A percentile compares a stretch with the other conserved stretches of the same genome.
phyloP scores from a whole-genome alignment of 2,113 vertebrate genomes.

The Festucalex cinctus region DNA sequence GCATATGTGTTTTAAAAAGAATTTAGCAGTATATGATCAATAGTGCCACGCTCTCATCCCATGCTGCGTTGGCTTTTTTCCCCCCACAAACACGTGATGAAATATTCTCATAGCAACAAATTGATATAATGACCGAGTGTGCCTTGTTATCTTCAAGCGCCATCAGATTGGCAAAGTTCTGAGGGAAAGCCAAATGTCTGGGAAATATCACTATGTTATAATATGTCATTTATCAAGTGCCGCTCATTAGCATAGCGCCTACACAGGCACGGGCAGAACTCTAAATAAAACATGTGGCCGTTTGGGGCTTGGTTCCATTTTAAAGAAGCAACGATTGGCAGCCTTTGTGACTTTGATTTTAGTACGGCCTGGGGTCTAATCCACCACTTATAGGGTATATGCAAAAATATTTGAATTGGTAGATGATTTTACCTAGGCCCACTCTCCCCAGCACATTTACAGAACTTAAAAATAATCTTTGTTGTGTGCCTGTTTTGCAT shows the following conservation, averaged over 20 bases:
- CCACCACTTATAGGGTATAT: conserved; percentile 13
- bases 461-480: not conserved
- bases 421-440: too few relatives aligned
- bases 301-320: conserved; percentile 57
- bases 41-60: conserved; percentile 63
- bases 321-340: conserved; percentile 28
- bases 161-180: conserved; percentile 98
- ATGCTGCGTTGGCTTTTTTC: conserved; percentile 57
- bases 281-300: conserved; percentile 77
- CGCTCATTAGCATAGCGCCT: conserved; percentile 94
- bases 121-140: conserved; percentile 81
- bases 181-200: conserved; percentile 91
- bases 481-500: not conserved
- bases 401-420: conserved; percentile 3
- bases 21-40: conserved; percentile 69
- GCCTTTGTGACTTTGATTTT: conserved; percentile 48
- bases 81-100: conserved; percentile 62
- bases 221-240: conserved; percentile 97
- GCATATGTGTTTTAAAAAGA: conserved; percentile 11
- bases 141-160: conserved; percentile 97
- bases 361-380: conserved; percentile 12
- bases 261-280: conserved; percentile 82
- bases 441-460: not conserved
- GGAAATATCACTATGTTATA: conserved; percentile 95
- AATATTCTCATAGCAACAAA: conserved; percentile 70